Percentiles rank a stretch among this genome's conserved stretches.
These are phyloP conservation scores for Ibycter americanus DNA, from an alignment of 2,797 vertebrate genomes.

Conservation along the genomic window DNA sequence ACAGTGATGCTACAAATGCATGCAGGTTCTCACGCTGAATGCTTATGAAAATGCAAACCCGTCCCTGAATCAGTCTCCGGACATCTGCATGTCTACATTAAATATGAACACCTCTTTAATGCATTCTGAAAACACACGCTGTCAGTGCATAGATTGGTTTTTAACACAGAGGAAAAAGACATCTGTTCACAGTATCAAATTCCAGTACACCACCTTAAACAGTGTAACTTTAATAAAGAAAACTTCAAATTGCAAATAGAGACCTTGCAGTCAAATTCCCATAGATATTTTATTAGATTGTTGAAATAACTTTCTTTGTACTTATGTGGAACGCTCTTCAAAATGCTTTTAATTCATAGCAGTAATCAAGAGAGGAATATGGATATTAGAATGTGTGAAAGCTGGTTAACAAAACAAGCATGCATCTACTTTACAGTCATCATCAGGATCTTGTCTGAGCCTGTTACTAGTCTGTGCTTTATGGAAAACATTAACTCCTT, in stretches of 20 bases:
- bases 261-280: background rate
- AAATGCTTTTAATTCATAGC: background rate
- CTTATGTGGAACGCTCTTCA: background rate
- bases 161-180: background rate
- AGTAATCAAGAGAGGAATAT: conserved; percentile 1
- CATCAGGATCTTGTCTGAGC: conserved; percentile 38
- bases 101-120: background rate
- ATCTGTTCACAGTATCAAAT: background rate
- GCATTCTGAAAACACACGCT: background rate
- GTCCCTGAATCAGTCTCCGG: background rate
- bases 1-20: background rate
- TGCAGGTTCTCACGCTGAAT: background rate
- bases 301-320: background rate
- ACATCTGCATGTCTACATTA: background rate
- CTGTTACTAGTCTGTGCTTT: conserved; percentile 4
- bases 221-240: background rate
- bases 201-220: background rate
- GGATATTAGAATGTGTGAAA: background rate
- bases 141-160: background rate
- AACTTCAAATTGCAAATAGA: background rate
- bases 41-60: background rate
- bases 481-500: conserved; percentile 41
- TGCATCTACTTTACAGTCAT: conserved; percentile 21
- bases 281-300: background rate
- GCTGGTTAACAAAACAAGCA: background rate